Conservation (phyloP, 2,888 invertebrate genomes). For the Baronia brevicornis region DNA sequence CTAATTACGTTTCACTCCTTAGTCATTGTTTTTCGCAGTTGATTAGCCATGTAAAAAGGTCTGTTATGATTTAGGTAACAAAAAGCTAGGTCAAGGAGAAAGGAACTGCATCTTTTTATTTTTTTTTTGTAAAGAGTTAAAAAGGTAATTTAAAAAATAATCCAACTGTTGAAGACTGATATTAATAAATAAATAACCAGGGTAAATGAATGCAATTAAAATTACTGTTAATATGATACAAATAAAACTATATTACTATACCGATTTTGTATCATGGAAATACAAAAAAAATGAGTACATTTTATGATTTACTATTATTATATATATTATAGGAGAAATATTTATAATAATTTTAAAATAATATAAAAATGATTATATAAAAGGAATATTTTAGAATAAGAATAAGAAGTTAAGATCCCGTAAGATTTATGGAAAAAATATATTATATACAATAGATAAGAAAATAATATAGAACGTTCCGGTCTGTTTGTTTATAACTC, state of each 20-base stretch:
- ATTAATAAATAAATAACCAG: too few species aligned
- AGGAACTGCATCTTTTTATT: conserved; percentile 15
- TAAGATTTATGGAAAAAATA: too few species aligned
- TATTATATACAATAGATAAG: too few species aligned
- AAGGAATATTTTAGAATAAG: neutral
- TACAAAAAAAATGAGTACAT: too few species aligned
- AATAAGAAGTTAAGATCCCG: conserved; percentile 1
- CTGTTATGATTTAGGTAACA: conserved; percentile 44
- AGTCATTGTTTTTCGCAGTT: conserved; percentile 45
- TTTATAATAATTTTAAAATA: too few species aligned
- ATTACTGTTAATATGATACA: too few species aligned
- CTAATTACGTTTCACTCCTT: conserved; percentile 19
- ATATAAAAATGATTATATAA: neutral
- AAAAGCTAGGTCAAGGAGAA: conserved; percentile 54
- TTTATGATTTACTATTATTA: too few species aligned
- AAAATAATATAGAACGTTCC: conserved; percentile 4
- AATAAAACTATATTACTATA: too few species aligned
- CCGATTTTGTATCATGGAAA: too few species aligned
- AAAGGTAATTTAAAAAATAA: neutral
- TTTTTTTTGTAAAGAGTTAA: conserved; percentile 1
- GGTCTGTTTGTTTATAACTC: conserved; percentile 17
- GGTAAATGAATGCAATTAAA: too few species aligned
- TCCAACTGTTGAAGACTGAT: too few species aligned
- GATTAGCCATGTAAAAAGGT: conserved; percentile 64
- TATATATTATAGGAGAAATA: too few species aligned